phyloP scores from a whole-genome alignment of 23 tunicate species.

The Ascidia mentula region DNA sequence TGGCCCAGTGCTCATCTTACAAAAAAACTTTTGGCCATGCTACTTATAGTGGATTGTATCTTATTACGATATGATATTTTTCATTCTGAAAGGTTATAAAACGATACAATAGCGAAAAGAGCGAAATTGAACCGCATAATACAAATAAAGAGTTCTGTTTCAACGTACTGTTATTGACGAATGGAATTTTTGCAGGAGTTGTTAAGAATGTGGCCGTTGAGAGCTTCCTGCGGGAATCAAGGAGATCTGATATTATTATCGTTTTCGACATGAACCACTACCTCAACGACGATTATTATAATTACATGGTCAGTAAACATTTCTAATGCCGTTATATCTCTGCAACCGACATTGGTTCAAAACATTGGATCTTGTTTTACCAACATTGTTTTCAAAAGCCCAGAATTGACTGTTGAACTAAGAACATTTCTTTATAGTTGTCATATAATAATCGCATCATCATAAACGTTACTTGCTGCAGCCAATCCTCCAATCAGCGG shows the following conservation, averaged over 20 bases:
- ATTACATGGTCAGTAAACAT: conserved; percentile 48
- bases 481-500: conserved; percentile 43
- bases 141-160: too few species aligned
- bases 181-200: neutral
- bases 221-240: conserved; percentile 20
- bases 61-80: too few species aligned
- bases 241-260: conserved; percentile 40
- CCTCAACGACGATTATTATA: conserved; percentile 29
- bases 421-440: too few species aligned
- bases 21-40: too few species aligned
- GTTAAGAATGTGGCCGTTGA: conserved; percentile 25
- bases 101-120: neutral
- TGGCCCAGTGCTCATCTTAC: too few species aligned
- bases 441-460: too few species aligned
- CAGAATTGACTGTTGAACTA: too few species aligned
- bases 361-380: too few species aligned
- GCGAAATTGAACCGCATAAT: neutral
- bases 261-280: conserved; percentile 37
- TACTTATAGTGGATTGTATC: too few species aligned
- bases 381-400: too few species aligned
- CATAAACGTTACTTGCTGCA: conserved; percentile 1
- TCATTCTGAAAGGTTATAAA: neutral
- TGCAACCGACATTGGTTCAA: too few species aligned
- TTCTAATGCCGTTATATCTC: too few species aligned
- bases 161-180: neutral